phyloP scores from a whole-genome alignment of 2,113 vertebrate species.

The Mus pahari region DNA sequence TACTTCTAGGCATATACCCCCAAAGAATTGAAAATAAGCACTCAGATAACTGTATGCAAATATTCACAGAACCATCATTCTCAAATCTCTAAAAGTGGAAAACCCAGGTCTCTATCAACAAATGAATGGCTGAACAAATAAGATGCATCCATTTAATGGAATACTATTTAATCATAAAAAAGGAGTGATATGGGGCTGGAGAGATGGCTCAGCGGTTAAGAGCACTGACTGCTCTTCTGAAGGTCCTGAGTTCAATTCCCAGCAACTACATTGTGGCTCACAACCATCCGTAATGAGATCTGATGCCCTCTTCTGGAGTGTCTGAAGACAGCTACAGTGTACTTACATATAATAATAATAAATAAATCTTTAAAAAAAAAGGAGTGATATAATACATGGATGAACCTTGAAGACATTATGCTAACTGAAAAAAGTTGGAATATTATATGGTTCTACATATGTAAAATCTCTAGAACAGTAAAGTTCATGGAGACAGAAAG shows the following conservation, averaged over 20 bases:
- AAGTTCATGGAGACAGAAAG: slow-evolving; percentile 52
- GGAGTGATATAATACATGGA: not conserved
- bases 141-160: not conserved
- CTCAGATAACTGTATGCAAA: slow-evolving; percentile 6
- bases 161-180: slow-evolving; percentile 41
- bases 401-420: slow-evolving; percentile 39
- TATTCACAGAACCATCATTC: not conserved
- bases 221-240: too few relatives aligned
- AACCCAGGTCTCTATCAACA: slow-evolving; percentile 12
- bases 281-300: too few relatives aligned
- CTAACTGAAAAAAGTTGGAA: slow-evolving; percentile 50
- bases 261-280: too few relatives aligned
- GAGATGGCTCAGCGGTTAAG: too few relatives aligned
- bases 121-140: slow-evolving; percentile 4
- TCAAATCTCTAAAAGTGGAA: not conserved
- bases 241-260: too few relatives aligned
- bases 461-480: not conserved
- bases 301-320: too few relatives aligned
- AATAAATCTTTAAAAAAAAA: too few relatives aligned
- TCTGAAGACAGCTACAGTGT: too few relatives aligned
- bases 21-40: slow-evolving; percentile 43
- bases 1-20: not conserved
- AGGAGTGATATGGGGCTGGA: not conserved
- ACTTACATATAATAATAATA: too few relatives aligned
- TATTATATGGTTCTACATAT: slow-evolving; percentile 27